These are phyloP conservation scores for Syngnathus scovelli DNA, from an alignment of 2,113 vertebrate genomes.

Conservation along the genomic window DNA sequence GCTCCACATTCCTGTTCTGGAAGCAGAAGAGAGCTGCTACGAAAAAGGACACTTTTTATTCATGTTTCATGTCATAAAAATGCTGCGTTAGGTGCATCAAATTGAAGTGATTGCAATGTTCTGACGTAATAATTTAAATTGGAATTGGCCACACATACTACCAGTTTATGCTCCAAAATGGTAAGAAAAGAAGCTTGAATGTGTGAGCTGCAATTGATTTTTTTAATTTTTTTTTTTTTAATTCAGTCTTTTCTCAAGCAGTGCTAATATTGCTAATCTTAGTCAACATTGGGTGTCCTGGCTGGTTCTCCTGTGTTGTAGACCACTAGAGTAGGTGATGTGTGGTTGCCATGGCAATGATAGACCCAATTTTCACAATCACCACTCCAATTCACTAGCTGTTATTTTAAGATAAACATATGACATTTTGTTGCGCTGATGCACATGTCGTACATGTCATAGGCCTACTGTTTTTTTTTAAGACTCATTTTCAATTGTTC, in stretches of 20 bases:
- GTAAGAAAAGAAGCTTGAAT: background rate
- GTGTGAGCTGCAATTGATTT: background rate
- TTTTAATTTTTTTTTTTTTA: background rate
- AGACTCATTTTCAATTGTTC: constrained; percentile 36
- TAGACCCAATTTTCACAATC: background rate
- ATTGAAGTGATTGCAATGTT: background rate
- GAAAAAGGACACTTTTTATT: too few species aligned
- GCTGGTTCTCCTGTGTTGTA: background rate
- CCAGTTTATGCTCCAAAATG: background rate
- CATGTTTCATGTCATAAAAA: too few species aligned
- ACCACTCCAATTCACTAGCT: background rate
- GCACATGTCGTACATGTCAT: constrained; percentile 1
- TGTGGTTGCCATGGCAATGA: constrained; percentile 5
- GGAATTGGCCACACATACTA: background rate
- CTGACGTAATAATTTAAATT: too few species aligned
- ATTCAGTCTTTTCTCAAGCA: background rate
- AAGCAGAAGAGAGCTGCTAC: too few species aligned
- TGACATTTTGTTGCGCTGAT: background rate
- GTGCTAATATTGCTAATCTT: background rate
- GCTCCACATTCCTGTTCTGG: too few species aligned
- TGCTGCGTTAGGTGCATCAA: too few species aligned
- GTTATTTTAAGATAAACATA: background rate
- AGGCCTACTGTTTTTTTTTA: constrained; percentile 61
- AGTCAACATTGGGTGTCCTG: background rate
- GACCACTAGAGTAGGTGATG: background rate